These are phyloP conservation scores for Trichogramma evanescens DNA, from an alignment of 2,888 invertebrate genomes.

Conservation along the genomic window DNA sequence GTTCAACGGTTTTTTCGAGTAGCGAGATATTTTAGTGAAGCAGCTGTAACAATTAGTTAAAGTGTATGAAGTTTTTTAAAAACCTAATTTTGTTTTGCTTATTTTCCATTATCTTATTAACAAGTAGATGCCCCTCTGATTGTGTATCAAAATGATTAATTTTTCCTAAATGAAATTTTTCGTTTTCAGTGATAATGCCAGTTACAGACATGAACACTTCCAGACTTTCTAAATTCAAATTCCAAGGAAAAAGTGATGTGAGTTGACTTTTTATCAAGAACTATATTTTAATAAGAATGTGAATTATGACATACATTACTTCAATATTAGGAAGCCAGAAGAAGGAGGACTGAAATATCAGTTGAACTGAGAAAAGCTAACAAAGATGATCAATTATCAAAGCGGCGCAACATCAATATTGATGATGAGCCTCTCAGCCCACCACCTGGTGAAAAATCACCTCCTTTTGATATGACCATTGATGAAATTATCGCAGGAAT, in stretches of 20 bases:
- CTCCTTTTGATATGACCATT: conserved; percentile 52
- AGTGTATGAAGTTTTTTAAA: too few species aligned
- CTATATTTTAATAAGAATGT: background rate
- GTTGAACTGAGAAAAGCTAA: conserved; percentile 88
- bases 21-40: too few species aligned
- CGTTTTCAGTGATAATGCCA: conserved; percentile 50
- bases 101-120: too few species aligned
- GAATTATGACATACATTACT: background rate
- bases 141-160: background rate
- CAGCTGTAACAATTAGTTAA: too few species aligned
- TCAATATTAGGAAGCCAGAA: conserved; percentile 68
- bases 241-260: conserved; percentile 72
- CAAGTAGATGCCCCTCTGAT: background rate
- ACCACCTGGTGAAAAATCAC: conserved; percentile 47
- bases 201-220: conserved; percentile 52
- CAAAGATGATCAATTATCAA: conserved; percentile 88
- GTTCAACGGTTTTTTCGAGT: too few species aligned
- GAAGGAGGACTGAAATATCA: conserved; percentile 80
- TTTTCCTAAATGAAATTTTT: background rate
- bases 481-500: conserved; percentile 70
- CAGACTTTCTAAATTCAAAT: conserved; percentile 70
- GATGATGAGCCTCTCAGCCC: conserved; percentile 48
- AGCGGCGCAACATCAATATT: conserved; percentile 74
- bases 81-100: too few species aligned
- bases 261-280: conserved; percentile 33